Conservation (phyloP, 2,888 invertebrate species). For the Drosophila prostipennis region DNA sequence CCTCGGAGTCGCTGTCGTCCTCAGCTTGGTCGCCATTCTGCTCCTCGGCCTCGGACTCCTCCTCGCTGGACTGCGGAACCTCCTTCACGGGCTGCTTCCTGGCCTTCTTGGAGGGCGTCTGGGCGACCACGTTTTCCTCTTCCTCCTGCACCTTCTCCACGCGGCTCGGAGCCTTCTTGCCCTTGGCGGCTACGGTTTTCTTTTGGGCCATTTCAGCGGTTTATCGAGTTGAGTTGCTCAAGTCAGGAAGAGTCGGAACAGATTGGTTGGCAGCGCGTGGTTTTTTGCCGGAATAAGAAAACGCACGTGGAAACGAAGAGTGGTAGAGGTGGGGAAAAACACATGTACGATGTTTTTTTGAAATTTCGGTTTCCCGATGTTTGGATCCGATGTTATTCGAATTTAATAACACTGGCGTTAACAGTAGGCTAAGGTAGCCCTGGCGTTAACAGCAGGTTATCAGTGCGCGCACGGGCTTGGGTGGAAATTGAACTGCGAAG, state of each 20-base stretch:
- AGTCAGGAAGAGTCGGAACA: not conserved
- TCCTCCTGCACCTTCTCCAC: conserved; percentile 41
- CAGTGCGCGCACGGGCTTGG: too few relatives aligned
- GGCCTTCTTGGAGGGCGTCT: conserved; percentile 26
- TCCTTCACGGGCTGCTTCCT: conserved; percentile 43
- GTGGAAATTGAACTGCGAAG: too few relatives aligned
- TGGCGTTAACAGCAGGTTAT: too few relatives aligned
- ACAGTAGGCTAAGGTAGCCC: too few relatives aligned
- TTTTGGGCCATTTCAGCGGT: conserved; percentile 62
- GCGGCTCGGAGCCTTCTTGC: conserved; percentile 35
- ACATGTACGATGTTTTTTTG: too few relatives aligned
- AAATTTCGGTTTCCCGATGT: too few relatives aligned
- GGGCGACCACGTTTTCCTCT: conserved; percentile 28
- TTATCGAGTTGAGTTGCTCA: not conserved
- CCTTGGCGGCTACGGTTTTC: conserved; percentile 43
- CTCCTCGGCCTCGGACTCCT: conserved; percentile 56
- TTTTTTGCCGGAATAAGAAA: not conserved
- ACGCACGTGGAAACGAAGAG: conserved; percentile 7
- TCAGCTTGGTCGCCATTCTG: conserved; percentile 28
- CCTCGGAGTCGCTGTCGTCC: conserved; percentile 61
- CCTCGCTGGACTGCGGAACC: conserved; percentile 47
- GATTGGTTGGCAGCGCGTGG: conserved; percentile 5
- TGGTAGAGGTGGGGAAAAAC: too few relatives aligned
- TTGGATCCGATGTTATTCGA: too few relatives aligned
- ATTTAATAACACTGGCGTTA: too few relatives aligned